phyloP scores from a whole-genome alignment of 2,888 invertebrate species.

The Diaprepes abbreviatus region DNA sequence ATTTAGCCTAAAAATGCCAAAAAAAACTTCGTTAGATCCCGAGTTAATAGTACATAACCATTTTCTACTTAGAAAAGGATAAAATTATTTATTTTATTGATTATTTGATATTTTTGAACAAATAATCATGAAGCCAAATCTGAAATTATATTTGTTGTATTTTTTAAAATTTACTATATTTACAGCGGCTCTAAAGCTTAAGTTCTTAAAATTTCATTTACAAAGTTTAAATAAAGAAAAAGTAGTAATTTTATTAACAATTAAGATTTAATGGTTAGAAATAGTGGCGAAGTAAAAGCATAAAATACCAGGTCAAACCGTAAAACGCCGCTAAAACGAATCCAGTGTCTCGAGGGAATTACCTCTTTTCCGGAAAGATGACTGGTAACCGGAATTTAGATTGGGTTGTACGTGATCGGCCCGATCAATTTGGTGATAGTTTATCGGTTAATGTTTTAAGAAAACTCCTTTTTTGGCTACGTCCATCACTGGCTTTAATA shows the following conservation, averaged over 20 bases:
- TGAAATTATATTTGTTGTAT: no score
- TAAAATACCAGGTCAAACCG: slow-evolving; percentile 18
- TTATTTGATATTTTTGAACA: no score
- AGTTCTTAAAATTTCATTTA: not conserved
- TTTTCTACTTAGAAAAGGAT: no score
- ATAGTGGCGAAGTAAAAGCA: slow-evolving; percentile 27
- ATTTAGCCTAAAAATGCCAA: no score
- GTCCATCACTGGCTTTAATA: no score
- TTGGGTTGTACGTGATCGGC: slow-evolving; percentile 9
- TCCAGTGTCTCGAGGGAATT: slow-evolving; percentile 11
- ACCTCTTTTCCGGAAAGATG: slow-evolving; percentile 17
- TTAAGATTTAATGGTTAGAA: slow-evolving; percentile 27
- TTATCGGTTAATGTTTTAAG: not conserved
- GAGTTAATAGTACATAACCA: no score
- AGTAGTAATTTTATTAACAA: slow-evolving; percentile 4
- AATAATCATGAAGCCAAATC: no score
- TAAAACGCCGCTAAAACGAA: slow-evolving; percentile 27
- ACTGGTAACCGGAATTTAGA: slow-evolving; percentile 23
- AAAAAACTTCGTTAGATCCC: no score
- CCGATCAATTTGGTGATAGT: not conserved
- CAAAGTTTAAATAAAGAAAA: not conserved
- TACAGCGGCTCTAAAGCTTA: no score
- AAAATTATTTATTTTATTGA: no score
- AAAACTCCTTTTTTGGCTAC: not conserved
- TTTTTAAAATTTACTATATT: no score